These are phyloP conservation scores for Hippocampus barbouri DNA, from an alignment of 2,113 vertebrate genomes.

Conservation along the genomic window DNA sequence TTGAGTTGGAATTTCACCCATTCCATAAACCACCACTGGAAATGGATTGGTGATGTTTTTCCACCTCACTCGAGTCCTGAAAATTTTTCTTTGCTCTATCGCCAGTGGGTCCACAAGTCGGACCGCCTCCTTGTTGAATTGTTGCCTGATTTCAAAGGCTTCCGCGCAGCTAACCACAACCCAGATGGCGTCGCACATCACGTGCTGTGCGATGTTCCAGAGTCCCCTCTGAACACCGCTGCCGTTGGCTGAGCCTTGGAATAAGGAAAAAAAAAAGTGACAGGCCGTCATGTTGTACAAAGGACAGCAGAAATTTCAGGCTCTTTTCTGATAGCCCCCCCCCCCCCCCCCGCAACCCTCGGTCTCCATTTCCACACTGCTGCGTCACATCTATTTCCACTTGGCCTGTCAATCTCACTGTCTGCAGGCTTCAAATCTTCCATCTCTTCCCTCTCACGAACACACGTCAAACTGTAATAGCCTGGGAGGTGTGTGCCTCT, in stretches of 20 bases:
- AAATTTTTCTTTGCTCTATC: too few species aligned
- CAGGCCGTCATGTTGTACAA: constrained; percentile 13
- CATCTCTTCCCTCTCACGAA: constrained; percentile 44
- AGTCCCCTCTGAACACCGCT: background rate
- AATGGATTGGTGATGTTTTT: too few species aligned
- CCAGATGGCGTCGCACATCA: background rate
- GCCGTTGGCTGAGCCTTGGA: background rate
- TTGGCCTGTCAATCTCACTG: constrained; percentile 56
- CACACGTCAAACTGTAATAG: constrained; percentile 47
- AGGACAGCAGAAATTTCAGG: constrained; percentile 27
- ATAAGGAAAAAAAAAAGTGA: background rate
- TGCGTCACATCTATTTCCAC: constrained; percentile 60
- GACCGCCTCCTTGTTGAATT: too few species aligned
- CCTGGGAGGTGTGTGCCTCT: constrained; percentile 31
- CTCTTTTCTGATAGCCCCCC: constrained; percentile 35
- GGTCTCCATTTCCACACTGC: constrained; percentile 28
- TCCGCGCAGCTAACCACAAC: too few species aligned
- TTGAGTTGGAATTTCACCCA: too few species aligned
- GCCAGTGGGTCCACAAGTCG: too few species aligned
- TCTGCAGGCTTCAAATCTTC: constrained; percentile 56
- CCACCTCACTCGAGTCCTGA: too few species aligned
- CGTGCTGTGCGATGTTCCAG: background rate
- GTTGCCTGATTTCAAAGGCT: too few species aligned
- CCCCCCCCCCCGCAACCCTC: constrained; percentile 39
- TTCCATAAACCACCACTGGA: too few species aligned